Evolutionary conservation across 2,797 vertebrate genomes (phyloP), one percentile per base, ranked within the genome.

Genomic region (Gadopsis bispinosus): DNA sequence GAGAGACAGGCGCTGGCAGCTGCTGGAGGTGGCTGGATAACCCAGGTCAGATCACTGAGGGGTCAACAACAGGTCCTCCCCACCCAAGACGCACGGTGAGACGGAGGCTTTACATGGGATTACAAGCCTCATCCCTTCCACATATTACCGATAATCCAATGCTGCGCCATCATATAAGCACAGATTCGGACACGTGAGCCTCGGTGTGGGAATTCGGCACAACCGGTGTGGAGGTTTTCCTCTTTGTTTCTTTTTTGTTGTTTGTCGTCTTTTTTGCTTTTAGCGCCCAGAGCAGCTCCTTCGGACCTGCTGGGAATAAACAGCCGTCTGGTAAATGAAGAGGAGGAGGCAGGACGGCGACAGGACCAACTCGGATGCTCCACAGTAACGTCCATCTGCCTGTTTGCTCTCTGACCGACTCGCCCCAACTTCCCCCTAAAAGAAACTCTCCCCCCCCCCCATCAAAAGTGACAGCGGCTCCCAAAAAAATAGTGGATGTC

Each of bases 31-130:
- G 85, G 72, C 84, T 89, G 79, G 72, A 73, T 81, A 66, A 83
- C 82, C 77, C 74, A 58, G 90, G 89, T 92, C 88, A 89, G 84
- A 90, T 81, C 91, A 85, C 85, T 82, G 87, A 89, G 86, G 83
- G 94, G 92, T 93, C 93, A 94, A 84, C 65, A 80, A 81, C 81
- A 65, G 60, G 70, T 77, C 80, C 83, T 84, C 78, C 86, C 82
- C 87, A 66, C 78, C 79, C 84, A 80, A 88, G 85, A 84, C 71
- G 78, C 75, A 77, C 67, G 75, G 80, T 85, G 79, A 90, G 80
- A 87, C 71, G 59, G 47, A 59, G 71, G 75, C 69, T 85, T 84
- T 75, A 82, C 87, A 78, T 76, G 78, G 85, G 86, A 88, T 80
- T 87, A 87, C 77, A 83, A 78, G 65, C 39, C 67, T 79, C 85